Evolutionary conservation across 2,888 invertebrate genomes (phyloP).

Genomic region (Calameuta idolon): DNA sequence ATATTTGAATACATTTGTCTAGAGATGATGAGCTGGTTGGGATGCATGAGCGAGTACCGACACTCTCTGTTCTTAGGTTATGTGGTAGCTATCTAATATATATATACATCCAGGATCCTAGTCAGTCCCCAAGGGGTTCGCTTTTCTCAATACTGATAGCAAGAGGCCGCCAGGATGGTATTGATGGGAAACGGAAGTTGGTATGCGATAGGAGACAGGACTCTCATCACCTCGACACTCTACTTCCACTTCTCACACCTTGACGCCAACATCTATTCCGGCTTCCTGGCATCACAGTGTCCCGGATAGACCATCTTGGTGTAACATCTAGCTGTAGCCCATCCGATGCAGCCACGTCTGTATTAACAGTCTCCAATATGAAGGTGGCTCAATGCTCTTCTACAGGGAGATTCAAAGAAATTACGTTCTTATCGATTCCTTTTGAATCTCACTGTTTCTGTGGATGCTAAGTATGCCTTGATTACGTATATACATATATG

Average conservation of each 20-base stretch:
- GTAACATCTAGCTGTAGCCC: slow-evolving; percentile 16
- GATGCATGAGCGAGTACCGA: slow-evolving; percentile 39
- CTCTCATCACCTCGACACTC: slow-evolving; percentile 16
- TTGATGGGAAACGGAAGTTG: neutral
- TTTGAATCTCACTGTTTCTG: neutral
- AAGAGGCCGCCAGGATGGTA: neutral
- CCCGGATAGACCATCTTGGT: neutral
- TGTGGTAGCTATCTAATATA: neutral
- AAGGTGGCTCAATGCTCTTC: neutral
- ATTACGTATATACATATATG: too few species aligned
- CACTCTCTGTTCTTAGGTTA: neutral
- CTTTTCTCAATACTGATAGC: neutral
- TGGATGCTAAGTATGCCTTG: neutral
- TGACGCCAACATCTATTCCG: slow-evolving; percentile 19
- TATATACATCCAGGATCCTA: neutral
- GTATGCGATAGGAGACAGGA: slow-evolving; percentile 2
- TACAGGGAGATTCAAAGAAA: neutral
- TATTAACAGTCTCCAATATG: slow-evolving; percentile 31
- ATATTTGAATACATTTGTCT: slow-evolving; percentile 54
- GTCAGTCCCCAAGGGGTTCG: neutral
- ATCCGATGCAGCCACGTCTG: neutral
- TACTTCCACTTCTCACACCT: slow-evolving; percentile 18
- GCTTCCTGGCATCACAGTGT: neutral
- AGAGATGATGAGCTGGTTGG: slow-evolving; percentile 45
- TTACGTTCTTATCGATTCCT: neutral